A percentile compares a stretch with the other conserved stretches of the same genome.
These are phyloP conservation scores for Enteromius fasciolatus DNA, from an alignment of 2,797 vertebrate genomes.

Conservation along the genomic window DNA sequence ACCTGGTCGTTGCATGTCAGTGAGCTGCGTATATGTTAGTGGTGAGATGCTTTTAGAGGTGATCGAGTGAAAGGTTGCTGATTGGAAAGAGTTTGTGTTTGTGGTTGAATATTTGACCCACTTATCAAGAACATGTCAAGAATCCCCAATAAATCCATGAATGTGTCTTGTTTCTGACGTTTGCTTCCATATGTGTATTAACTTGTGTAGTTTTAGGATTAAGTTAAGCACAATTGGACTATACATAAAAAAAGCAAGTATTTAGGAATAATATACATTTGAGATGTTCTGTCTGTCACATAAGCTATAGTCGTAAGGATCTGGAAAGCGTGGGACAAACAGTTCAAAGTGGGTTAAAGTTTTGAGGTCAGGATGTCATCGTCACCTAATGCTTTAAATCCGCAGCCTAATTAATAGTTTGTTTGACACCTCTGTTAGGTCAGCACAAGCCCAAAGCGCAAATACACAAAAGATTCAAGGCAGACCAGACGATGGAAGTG, in stretches of 20 bases:
- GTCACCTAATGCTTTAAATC: conserved; percentile 20
- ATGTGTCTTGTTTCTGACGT: conserved; percentile 27
- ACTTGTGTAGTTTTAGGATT: not conserved
- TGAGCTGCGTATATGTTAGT: conserved; percentile 13
- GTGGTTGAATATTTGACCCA: conserved; percentile 28
- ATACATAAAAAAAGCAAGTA: not conserved
- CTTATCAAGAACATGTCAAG: conserved; percentile 25
- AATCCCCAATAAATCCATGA: conserved; percentile 46
- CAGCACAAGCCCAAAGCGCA: not conserved
- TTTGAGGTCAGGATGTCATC: not conserved
- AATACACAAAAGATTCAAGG: conserved; percentile 25
- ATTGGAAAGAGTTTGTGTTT: conserved; percentile 25
- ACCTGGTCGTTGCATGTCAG: conserved; percentile 32
- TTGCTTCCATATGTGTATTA: not conserved
- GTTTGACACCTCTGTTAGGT: conserved; percentile 33
- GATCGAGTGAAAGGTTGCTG: conserved; percentile 29
- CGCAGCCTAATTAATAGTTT: conserved; percentile 35
- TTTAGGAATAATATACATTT: not conserved
- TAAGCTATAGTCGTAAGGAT: not conserved
- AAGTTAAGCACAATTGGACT: not conserved
- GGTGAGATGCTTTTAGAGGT: conserved; percentile 20
- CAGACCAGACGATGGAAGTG: conserved; percentile 22
- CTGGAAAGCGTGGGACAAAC: not conserved
- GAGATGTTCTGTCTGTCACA: not conserved
- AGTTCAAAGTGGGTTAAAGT: not conserved